A percentile compares a stretch with the other conserved stretches of the same genome.
Conservation (phyloP, 2,797 vertebrate genomes). For the Hippocampus kuda region DNA sequence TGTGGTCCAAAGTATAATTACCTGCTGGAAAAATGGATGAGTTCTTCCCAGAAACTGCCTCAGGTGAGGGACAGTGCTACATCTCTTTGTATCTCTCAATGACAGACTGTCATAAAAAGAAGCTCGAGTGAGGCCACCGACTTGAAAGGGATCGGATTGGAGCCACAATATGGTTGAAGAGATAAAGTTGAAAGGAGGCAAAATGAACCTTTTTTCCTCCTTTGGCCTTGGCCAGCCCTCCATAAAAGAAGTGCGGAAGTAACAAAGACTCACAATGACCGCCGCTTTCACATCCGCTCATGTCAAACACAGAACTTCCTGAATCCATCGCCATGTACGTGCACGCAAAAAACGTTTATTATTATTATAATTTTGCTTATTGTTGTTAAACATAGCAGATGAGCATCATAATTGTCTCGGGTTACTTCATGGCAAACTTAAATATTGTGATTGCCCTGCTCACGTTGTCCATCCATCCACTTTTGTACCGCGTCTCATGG, state of each 20-base stretch:
- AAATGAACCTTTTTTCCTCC: slow-evolving; percentile 37
- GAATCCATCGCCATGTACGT: not conserved
- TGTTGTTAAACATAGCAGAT: no score
- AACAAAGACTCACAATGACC: slow-evolving; percentile 25
- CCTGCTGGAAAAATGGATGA: slow-evolving; percentile 32
- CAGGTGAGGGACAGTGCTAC: slow-evolving; percentile 26
- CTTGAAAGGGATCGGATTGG: slow-evolving; percentile 39
- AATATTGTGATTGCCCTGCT: no score
- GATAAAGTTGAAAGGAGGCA: slow-evolving; percentile 46
- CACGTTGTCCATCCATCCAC: no score
- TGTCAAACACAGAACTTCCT: slow-evolving; percentile 1
- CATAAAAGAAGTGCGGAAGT: slow-evolving; percentile 24
- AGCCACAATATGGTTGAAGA: slow-evolving; percentile 43
- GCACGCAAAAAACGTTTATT: not conserved
- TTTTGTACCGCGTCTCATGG: no score
- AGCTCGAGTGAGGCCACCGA: slow-evolving; percentile 20
- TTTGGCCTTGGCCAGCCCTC: slow-evolving; percentile 21
- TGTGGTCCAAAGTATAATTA: slow-evolving; percentile 15
- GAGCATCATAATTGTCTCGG: no score
- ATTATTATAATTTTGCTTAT: no score
- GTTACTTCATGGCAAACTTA: no score
- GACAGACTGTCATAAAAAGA: slow-evolving; percentile 28
- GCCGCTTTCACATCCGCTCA: slow-evolving; percentile 21
- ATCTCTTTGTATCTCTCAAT: slow-evolving; percentile 28
- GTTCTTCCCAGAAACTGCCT: slow-evolving; percentile 26